These are phyloP conservation scores for Malurus melanocephalus DNA, from an alignment of 2,113 vertebrate species.

Conservation along the genomic window DNA sequence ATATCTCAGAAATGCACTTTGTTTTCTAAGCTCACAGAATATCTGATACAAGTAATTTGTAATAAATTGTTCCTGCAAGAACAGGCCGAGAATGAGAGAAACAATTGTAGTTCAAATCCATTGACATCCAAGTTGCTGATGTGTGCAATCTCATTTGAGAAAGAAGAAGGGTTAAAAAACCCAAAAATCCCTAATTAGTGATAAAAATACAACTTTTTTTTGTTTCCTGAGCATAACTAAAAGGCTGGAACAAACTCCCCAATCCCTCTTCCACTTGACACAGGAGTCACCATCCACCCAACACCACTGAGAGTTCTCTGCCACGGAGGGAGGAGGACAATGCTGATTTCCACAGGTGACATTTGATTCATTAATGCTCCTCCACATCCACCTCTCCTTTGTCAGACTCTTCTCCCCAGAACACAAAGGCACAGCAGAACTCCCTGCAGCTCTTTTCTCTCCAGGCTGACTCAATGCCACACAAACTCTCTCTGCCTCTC, in stretches of 20 bases:
- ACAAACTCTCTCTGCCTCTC: conserved; percentile 25
- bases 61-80: neutral
- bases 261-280: neutral
- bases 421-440: neutral
- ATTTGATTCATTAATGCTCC: neutral
- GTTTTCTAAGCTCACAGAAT: neutral
- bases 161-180: neutral
- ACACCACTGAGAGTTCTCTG: neutral
- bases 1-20: neutral
- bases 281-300: neutral
- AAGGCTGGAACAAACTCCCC: neutral
- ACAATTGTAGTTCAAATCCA: neutral
- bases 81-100: neutral
- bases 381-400: neutral
- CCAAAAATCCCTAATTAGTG: neutral
- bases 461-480: neutral
- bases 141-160: neutral
- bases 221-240: neutral
- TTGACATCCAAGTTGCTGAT: neutral
- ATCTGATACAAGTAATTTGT: neutral
- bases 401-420: neutral
- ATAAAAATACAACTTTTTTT: neutral
- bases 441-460: conserved; percentile 31
- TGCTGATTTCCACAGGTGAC: neutral
- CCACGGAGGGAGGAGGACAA: neutral